Percentiles rank a stretch among this genome's conserved stretches.
Evolutionary conservation across 2,113 vertebrate species (phyloP).

Genomic region (Bos taurus): DNA sequence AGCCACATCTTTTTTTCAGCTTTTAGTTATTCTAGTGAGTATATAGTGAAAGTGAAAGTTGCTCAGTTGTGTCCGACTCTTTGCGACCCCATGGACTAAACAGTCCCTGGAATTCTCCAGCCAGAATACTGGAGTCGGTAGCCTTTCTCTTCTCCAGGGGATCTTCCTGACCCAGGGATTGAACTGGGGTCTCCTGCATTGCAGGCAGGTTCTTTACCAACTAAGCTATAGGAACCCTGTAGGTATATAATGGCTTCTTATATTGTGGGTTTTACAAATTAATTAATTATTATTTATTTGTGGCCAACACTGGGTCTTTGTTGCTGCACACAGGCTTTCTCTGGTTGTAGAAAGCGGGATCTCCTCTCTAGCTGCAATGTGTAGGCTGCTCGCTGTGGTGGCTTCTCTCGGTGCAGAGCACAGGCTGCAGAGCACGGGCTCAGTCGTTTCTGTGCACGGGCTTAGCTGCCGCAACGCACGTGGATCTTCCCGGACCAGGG

Average conservation of each 20-base stretch:
- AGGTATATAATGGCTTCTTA: neutral
- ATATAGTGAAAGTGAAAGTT: neutral
- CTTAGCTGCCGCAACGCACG: neutral
- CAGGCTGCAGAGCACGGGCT: accelerated
- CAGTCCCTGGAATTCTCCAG: neutral
- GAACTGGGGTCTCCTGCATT: neutral
- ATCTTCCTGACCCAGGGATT: neutral
- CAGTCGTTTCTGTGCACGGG: neutral
- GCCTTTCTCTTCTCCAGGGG: neutral
- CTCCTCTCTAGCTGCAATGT: neutral
- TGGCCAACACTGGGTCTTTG: accelerated
- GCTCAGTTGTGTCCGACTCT: neutral
- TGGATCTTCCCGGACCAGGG: neutral
- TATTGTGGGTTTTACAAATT: neutral
- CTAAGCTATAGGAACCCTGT: neutral
- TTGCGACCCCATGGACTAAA: neutral
- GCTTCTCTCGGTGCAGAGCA: neutral
- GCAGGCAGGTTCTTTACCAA: neutral
- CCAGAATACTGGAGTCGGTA: neutral
- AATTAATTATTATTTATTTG: neutral
- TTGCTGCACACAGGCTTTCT: neutral
- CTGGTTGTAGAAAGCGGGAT: neutral
- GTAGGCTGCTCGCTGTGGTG: neutral
- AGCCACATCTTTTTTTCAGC: neutral
- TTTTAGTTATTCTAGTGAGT: neutral